Conservation (phyloP, 2,888 invertebrate genomes). For the Falcaria lacertinaria region DNA sequence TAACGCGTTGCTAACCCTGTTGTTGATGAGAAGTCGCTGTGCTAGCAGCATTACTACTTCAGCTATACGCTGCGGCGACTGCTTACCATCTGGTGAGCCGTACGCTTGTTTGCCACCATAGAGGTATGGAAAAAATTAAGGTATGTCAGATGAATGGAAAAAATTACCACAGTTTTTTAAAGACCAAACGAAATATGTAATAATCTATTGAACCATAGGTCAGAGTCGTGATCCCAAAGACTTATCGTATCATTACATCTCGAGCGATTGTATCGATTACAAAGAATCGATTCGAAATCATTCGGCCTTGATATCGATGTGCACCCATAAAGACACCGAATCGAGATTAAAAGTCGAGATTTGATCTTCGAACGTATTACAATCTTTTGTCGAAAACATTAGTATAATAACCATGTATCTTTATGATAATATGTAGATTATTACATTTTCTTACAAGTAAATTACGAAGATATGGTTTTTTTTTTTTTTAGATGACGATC, state of each 20-base stretch:
- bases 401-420: not conserved
- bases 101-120: too few species aligned
- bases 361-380: slow-evolving; percentile 26
- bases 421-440: not conserved
- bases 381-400: slow-evolving; percentile 8
- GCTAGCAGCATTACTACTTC: too few species aligned
- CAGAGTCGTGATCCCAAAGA: slow-evolving; percentile 49
- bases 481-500: too few species aligned
- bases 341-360: slow-evolving; percentile 42
- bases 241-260: slow-evolving; percentile 41
- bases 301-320: slow-evolving; percentile 53
- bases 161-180: slow-evolving; percentile 13
- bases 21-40: too few species aligned
- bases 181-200: slow-evolving; percentile 34
- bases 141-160: not conserved
- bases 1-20: too few species aligned
- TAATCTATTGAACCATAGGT: slow-evolving; percentile 55
- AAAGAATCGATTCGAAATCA: slow-evolving; percentile 54
- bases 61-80: too few species aligned
- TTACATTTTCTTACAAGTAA: not conserved
- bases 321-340: slow-evolving; percentile 35
- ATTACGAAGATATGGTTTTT: too few species aligned
- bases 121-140: too few species aligned
- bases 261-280: slow-evolving; percentile 52
- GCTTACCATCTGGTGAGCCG: too few species aligned